Evolutionary conservation across 35 echinoderm and acorn worm genomes (phyloP), one percentile per base, ranked within the genome.

Genomic region (Diadema setosum): DNA sequence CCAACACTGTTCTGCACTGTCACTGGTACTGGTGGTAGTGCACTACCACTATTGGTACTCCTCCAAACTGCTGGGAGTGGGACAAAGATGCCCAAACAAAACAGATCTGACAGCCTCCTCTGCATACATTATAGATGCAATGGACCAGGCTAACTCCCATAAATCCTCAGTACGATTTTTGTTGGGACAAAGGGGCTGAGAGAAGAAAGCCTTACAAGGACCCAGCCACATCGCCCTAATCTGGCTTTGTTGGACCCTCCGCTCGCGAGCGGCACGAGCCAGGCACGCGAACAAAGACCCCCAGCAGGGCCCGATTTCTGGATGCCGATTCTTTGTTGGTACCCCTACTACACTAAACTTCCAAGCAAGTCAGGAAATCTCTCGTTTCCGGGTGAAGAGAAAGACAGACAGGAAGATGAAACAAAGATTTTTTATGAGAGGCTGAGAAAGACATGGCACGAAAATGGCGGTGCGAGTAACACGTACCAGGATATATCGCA

Each of bases 201-300:
- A 60, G 63, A 67, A 67, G 30, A 67, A 67, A 67, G 63, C 63
- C 63, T 34, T n/a, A n/a, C n/a, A n/a, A 67, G 37, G 37, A 33
- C 63, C 63, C 37, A 34, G 63, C 63, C 63, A 67, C 37, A 67
- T 67, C 37, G 63, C 27, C 63, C 63, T 33, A 33, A 67, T 67
- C 30, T 67, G 18, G 41, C 80, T 82, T 43, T 82, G 80, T 46
- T 50, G 35, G 80, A 46, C 80, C 55, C 11, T 27, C 34, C 42
- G 80, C 80, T 46, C 80, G 80, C 83, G 58, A 65, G 12, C 37
- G 86, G 70, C 86, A 81, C 86, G 69, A 46, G 85, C 42, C 34
- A 46, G 86, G 70, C 86, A 81, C 86, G 69, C 85, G 85, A 82
- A 75, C 85, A 87, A 30, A 49, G 35, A 75, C 85, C 86, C 70